Conservation (phyloP, 2,888 invertebrate genomes). For the Hyposoter didymator region DNA sequence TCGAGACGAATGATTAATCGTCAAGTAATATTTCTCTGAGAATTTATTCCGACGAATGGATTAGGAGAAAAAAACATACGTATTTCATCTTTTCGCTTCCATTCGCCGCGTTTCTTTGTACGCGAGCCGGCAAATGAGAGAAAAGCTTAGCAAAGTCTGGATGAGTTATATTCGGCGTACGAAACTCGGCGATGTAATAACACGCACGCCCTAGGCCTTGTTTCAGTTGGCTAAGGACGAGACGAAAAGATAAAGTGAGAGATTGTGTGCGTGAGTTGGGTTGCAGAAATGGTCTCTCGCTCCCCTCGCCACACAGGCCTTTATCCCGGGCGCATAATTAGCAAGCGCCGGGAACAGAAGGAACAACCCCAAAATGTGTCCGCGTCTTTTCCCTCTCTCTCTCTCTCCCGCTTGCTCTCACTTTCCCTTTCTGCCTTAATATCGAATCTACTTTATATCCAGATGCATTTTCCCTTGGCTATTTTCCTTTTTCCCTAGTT, state of each 20-base stretch:
- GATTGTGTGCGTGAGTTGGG: conserved; percentile 69
- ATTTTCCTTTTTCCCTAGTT: conserved; percentile 80
- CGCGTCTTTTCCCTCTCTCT: conserved; percentile 60
- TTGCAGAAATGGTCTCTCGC: conserved; percentile 75
- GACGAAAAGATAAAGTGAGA: conserved; percentile 52
- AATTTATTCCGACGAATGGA: conserved; percentile 2
- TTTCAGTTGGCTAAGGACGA: conserved; percentile 51
- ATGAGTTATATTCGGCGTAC: conserved; percentile 60
- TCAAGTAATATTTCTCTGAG: conserved; percentile 9
- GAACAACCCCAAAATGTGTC: conserved; percentile 60
- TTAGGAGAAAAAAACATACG: conserved; percentile 8
- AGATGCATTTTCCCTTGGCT: conserved; percentile 70
- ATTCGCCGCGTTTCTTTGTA: neutral
- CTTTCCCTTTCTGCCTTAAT: conserved; percentile 43
- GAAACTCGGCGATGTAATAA: conserved; percentile 65
- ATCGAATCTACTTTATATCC: conserved; percentile 51
- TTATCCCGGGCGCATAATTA: conserved; percentile 78
- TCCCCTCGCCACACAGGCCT: conserved; percentile 68
- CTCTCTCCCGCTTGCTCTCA: neutral
- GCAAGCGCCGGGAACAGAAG: conserved; percentile 74
- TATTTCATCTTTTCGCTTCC: conserved; percentile 2
- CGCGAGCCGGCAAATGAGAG: conserved; percentile 51
- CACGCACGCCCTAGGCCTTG: conserved; percentile 62
- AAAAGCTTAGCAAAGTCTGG: conserved; percentile 58
- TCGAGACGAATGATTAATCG: neutral